Base-by-base conservation (phyloP, 2,888 invertebrate genomes). In the Parnassius mnemosyne region DNA sequence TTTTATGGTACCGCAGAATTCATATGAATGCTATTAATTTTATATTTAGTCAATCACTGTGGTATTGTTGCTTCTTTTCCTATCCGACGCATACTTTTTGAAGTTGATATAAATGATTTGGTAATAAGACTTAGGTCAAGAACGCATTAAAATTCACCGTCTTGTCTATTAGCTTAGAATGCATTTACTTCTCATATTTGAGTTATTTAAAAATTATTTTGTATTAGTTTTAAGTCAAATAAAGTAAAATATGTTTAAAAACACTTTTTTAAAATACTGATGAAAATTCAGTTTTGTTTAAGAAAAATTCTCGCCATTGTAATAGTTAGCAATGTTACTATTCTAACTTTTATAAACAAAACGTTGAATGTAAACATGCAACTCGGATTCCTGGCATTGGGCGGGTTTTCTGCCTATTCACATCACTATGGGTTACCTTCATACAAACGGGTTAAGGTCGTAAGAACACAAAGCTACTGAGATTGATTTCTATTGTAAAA, bases 391-490 rank as follows among this genome's bases (percentile, higher is more conserved):
- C 82, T 87, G 87, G 80, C 87, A 89, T 87, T 88, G 88, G 80
- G 70, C 75, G 70, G 71, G 82, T 83, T 89, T 89, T 89, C 88
- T 89, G 88, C 81, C 82, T 87, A 88, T 89, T 85, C 79, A 79
- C 87, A 86, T 87, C 79, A 79, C 84, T 88, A 86, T 87, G 78
- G 80, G 77, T 82, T 84, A 75, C 89, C 89, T 89, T 88, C 89
- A 79, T 77, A 81, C 80, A 86, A 87, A 73, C 87, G 79, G 87
- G 87, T 87, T 87, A 88, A 89, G 89, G 89, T 83, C 87, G 76
- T 68, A 70, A 73, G 76, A 77, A 75, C 63, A 65, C 61, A 65
- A 64, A 63, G 55, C 58, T 68, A 63, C 69, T 67, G 66, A 63
- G 65, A 69, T 70, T 61, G 65, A 52, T 47, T 61, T 59, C 61